phyloP scores from a whole-genome alignment of 1,140 invertebrate species.

The Trissolcus basalis region DNA sequence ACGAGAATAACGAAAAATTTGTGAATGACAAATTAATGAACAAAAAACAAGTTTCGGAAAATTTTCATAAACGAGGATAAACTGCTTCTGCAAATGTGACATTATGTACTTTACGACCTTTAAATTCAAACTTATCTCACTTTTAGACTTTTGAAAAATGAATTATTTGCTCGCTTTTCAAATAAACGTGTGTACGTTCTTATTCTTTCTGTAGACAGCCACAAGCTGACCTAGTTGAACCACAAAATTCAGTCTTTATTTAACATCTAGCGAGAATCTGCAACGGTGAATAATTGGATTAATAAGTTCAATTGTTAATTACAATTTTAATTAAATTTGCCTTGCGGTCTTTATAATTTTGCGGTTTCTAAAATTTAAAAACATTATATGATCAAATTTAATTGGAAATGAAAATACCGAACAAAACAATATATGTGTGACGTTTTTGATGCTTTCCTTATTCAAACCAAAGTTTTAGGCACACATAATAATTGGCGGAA shows the following conservation, averaged over 20 bases:
- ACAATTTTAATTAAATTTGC: no score
- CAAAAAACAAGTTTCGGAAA: no score
- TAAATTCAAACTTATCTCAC: background rate
- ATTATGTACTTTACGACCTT: background rate
- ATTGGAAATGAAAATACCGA: background rate
- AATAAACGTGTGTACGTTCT: background rate
- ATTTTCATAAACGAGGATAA: no score
- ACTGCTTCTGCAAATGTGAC: no score
- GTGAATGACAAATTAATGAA: no score
- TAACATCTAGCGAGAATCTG: conserved; percentile 71
- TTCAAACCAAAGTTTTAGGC: conserved; percentile 5
- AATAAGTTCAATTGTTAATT: background rate
- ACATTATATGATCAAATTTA: no score
- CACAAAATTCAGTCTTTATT: conserved; percentile 4
- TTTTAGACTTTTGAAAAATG: background rate
- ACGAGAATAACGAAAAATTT: no score
- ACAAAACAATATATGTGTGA: no score
- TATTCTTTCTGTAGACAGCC: background rate
- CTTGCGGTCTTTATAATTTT: no score
- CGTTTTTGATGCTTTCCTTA: no score
- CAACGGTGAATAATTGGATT: background rate
- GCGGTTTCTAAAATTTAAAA: background rate
- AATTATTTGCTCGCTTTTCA: conserved; percentile 1
- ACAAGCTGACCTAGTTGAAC: conserved; percentile 7
- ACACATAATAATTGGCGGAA: conserved; percentile 25